phyloP scores from a whole-genome alignment of 2,888 invertebrate species.

The Steinernema scapterisci region DNA sequence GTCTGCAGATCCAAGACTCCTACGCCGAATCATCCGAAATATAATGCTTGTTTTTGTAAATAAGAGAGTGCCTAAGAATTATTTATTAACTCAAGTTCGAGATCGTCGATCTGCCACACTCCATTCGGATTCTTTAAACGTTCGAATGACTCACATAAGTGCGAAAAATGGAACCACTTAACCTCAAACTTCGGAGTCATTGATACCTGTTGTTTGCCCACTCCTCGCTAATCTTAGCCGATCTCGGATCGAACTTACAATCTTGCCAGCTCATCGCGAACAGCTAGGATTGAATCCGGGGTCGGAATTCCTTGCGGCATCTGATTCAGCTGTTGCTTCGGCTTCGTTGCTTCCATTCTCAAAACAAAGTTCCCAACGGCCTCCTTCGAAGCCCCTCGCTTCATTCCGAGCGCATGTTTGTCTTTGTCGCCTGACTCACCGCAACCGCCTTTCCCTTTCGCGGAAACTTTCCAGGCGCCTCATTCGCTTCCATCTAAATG shows the following conservation, averaged over 20 bases:
- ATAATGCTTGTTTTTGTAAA: conserved; percentile 7
- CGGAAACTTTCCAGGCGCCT: conserved; percentile 17
- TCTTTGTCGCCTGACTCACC: conserved; percentile 14
- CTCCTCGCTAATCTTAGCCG: neutral
- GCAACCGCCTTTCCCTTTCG: conserved; percentile 8
- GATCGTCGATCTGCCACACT: neutral
- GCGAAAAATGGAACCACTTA: neutral
- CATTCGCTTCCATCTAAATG: conserved; percentile 10
- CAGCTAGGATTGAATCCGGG: too few species aligned
- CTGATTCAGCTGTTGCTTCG: conserved; percentile 7
- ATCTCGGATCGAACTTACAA: neutral
- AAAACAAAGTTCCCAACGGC: neutral
- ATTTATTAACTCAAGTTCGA: neutral
- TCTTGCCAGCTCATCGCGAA: neutral
- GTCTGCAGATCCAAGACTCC: conserved; percentile 45
- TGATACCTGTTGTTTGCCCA: conserved; percentile 20
- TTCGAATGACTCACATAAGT: neutral
- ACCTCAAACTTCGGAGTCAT: neutral
- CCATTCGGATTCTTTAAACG: neutral
- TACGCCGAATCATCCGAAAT: conserved; percentile 21
- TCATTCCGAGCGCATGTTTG: neutral
- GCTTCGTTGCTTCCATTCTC: neutral
- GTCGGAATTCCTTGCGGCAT: neutral
- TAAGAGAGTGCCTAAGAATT: conserved; percentile 16
- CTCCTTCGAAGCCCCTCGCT: neutral